Base-by-base conservation (phyloP, 1,140 invertebrate genomes). In the Papilio helenus region DNA sequence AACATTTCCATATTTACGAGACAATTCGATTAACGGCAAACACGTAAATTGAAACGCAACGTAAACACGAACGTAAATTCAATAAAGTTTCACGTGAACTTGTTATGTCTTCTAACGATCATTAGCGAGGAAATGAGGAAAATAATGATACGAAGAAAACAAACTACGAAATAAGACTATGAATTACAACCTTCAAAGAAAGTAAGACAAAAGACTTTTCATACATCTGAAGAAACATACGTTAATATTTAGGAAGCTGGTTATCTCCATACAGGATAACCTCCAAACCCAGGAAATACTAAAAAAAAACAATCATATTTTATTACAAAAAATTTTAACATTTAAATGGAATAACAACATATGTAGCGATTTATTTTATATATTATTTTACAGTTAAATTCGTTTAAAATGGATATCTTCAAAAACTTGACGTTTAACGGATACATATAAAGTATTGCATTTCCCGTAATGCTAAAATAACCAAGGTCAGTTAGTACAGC, bases 21-120 rank as follows among this genome's bases (percentile, higher is more conserved):
- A 16, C 26, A 23, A 61, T 12, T 68, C 14, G 61, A 68, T 68
- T 29, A 29, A 29, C 23, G 29, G 16, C 26, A 34, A 68, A 16
- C 61, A 10, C 26, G 26, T 68, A 68, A 68, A 68, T 68, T 8
- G 4, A 68, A 29, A 29, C 29, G 14, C 61, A 29, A 29, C 61
- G 61, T 68, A 68, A 68, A 68, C 61, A 65, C 61, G 16, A 29
- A 68, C 61, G 26, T 68, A 29, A 68, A 68, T 29, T 26, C 61
- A 68, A 68, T 68, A 68, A 68, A 68, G 3, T 34, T 68, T 29
- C 61, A 18, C 61, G 26, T 29, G 26, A 26, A 26, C 9, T 26
- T 16, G 23, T 68, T 29, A 68, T 29, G 10, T 34, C 14, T 68
- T 68, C 26, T 68, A 68, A 68, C 23, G 61, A 65, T 26, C 55